Percentiles rank a stretch among this genome's conserved stretches.
Evolutionary conservation across 2,113 vertebrate species (phyloP).

Genomic region (Rhinichthys klamathensis): DNA sequence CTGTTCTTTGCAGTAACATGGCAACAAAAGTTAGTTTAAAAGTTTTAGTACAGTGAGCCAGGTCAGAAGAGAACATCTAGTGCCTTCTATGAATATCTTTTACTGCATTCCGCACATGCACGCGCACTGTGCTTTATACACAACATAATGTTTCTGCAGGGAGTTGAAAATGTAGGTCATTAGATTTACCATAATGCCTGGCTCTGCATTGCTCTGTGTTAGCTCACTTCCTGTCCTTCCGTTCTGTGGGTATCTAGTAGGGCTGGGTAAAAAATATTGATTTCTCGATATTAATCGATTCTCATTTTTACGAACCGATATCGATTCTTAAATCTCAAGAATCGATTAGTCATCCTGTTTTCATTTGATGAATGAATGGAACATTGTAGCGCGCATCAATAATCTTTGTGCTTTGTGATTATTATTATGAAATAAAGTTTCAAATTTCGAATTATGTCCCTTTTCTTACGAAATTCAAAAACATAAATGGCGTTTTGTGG

Average conservation of each 20-base stretch:
- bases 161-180: constrained; percentile 52
- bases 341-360: too few species aligned
- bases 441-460: too few species aligned
- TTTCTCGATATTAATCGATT: too few species aligned
- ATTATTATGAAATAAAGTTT: too few species aligned
- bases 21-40: background rate
- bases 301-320: too few species aligned
- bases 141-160: constrained; percentile 19
- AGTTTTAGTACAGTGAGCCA: background rate
- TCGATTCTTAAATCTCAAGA: too few species aligned
- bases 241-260: background rate
- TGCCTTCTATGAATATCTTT: constrained; percentile 13
- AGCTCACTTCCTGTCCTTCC: constrained; percentile 37
- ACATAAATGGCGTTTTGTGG: too few species aligned
- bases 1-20: background rate
- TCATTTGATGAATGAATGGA: too few species aligned
- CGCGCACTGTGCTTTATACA: background rate
- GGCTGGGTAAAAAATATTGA: too few species aligned
- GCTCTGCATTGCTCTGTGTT: background rate
- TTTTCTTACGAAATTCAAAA: too few species aligned
- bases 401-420: too few species aligned
- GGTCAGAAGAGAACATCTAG: constrained; percentile 34
- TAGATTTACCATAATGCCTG: constrained; percentile 37
- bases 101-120: constrained; percentile 29
- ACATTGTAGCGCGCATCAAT: too few species aligned